Evolutionary conservation across 2,797 vertebrate genomes (phyloP), one percentile per base, ranked within the genome.

Genomic region (Martes flavigula): DNA sequence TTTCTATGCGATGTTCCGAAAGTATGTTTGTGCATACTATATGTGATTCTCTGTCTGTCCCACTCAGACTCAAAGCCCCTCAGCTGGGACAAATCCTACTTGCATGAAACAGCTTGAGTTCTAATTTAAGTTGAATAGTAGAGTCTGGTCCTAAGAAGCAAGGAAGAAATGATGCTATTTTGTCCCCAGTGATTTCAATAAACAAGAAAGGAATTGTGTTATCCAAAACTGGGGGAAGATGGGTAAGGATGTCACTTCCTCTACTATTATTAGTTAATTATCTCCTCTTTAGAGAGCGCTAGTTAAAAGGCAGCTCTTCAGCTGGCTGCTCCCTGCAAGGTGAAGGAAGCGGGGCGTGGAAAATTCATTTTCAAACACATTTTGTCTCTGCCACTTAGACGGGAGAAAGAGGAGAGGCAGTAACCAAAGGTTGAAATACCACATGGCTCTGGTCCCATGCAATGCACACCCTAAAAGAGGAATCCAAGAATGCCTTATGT

Each of bases 361-460:
- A 98, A 98, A 98, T 97, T 87, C 46, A 96, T 96, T 97, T 98
- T 97, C 94, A 98, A 82, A 98, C 79, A 96, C 68, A 88, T 35
- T 85, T 85, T 92, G 83, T 91, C 75, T 64, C 95, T 94, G 93
- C 64, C 89, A 87, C 96, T 97, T 95, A 38, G 13, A 79, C 38
- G 35, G 40, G 40, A 32, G 75, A 68, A 43, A 6, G 21, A 43
- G 92, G 90, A 83, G 46, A 32, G 38, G 46, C 83, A 70, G 62
- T 66, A 27, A 87, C 48, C 20, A 88, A 98, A 98, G 12, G 72
- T 97, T 94, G 98, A 90, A 95, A 91, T 7, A 64, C 1, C 1
- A 66, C 64, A 72, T 48, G 60, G 81, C 48, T 90, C 87, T 90
- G 97, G 64, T 95, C 72, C 35, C 75, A 13, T 17, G 95, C 32